Evolutionary conservation across 2,888 invertebrate genomes (phyloP), one percentile per base, ranked within the genome.

Genomic region (Hetaerina titia): DNA sequence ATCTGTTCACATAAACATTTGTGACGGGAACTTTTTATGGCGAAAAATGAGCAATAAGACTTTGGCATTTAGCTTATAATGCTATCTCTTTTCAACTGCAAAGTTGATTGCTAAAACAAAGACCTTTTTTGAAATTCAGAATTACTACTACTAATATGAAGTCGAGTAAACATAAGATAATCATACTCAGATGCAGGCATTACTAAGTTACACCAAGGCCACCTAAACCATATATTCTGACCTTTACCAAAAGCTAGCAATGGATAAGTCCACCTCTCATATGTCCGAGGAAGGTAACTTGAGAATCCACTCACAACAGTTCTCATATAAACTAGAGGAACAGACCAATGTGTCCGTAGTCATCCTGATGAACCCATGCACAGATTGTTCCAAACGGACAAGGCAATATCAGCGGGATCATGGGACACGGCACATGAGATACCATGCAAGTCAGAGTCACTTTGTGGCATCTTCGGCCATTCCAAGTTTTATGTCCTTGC

Each of bases 31-130:
- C 90, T 9, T 57, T 56, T 19, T 92, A 64, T 69, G 45, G 92
- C 69, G 69, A 92, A 92, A 90, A 74, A 64, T 92, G 92, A 92
- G 92, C 92, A 92, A 92, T 69, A 92, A 56, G 69, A 92, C 92
- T 92, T 92, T 92, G 92, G 92, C 92, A 92, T 92, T 92, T 92
- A 92, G 92, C 92, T 92, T 56, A n/a, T 17, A 58, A 89, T 56
- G 89, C 89, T 89, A 89, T 25, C 92, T 92, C 92, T 31, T 69
- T 22, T 22, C 7, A 92, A 92, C 69, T 69, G 92, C 57, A 22
- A 89, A 58, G 13, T 22, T 22, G 88, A 69, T 31, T 45, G 64
- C 31, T n/a, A 56, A 31, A 92, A 92, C 56, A 69, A 92, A 92
- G 25, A 69, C 64, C 25, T 74, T 17, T 45, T 69, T 92, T 69